Conservation (phyloP, 2,113 vertebrate species). For the Apodemus speciosus region DNA sequence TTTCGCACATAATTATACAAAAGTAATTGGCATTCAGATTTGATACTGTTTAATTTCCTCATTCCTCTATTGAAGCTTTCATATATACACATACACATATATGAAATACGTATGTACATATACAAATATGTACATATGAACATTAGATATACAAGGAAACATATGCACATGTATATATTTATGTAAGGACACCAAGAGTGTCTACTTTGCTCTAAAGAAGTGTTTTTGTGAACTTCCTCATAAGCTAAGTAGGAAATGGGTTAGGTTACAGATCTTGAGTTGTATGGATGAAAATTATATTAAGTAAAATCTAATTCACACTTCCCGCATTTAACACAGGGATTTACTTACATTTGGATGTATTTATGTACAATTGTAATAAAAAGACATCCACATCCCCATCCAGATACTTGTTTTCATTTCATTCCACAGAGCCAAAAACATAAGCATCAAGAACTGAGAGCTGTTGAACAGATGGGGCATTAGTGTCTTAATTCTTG, state of each 20-base stretch:
- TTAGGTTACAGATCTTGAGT: conserved; percentile 17
- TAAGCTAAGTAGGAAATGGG: neutral
- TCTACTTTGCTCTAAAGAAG: conserved; percentile 32
- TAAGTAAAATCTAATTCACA: neutral
- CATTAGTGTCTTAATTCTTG: conserved; percentile 85
- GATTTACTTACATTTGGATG: conserved; percentile 44
- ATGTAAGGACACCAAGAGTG: neutral
- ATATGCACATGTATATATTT: neutral
- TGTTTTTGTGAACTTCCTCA: neutral
- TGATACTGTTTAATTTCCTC: neutral
- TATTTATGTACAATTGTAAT: conserved; percentile 52
- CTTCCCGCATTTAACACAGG: conserved; percentile 43
- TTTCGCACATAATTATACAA: conserved; percentile 36
- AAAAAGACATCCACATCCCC: conserved; percentile 64
- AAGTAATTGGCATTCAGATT: neutral
- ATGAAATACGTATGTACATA: no score
- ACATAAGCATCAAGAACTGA: conserved; percentile 81
- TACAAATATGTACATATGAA: neutral
- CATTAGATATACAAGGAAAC: neutral
- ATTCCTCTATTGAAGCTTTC: neutral
- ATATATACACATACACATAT: neutral
- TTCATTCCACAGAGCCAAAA: conserved; percentile 70
- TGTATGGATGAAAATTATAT: neutral
- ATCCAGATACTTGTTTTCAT: conserved; percentile 71
- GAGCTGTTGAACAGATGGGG: conserved; percentile 89